Conservation (phyloP, 2,797 vertebrate genomes). For the Neosilurus mollespiculum region DNA sequence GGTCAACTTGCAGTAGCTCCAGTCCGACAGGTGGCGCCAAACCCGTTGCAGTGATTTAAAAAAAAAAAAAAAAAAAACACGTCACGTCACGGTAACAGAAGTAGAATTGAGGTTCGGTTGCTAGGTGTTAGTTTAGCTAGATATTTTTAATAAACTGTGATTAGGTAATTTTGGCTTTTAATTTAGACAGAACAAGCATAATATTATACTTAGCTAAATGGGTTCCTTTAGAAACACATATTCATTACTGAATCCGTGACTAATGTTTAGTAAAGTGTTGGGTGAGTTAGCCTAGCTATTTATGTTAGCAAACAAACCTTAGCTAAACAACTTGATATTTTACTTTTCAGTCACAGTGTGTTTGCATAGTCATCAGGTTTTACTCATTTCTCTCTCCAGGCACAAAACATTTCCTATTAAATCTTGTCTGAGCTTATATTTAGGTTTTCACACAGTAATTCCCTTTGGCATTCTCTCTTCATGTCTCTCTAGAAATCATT, state of each 20-base stretch:
- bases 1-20: not conserved
- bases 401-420: not conserved
- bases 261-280: not conserved
- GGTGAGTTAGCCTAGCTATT: not conserved
- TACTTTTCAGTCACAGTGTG: not conserved
- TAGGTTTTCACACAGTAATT: not conserved
- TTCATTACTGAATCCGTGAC: not conserved
- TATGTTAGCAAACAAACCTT: not conserved
- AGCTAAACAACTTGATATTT: not conserved
- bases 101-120: not conserved
- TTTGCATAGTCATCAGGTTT: not conserved
- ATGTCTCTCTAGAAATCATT: not conserved
- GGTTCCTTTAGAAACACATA: not conserved
- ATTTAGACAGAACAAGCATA: not conserved
- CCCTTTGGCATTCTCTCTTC: not conserved
- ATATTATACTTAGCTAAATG: not conserved
- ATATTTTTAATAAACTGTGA: not conserved
- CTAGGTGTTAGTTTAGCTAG: not conserved
- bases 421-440: not conserved
- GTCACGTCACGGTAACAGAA: conserved; percentile 1
- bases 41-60: not conserved
- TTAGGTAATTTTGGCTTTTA: not conserved
- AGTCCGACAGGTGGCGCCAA: conserved; percentile 23
- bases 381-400: not conserved
- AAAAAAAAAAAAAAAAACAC: no score